Evolutionary conservation across 2,797 vertebrate genomes (phyloP), one percentile per base, ranked within the genome.

Genomic region (Pantherophis vulpinus): DNA sequence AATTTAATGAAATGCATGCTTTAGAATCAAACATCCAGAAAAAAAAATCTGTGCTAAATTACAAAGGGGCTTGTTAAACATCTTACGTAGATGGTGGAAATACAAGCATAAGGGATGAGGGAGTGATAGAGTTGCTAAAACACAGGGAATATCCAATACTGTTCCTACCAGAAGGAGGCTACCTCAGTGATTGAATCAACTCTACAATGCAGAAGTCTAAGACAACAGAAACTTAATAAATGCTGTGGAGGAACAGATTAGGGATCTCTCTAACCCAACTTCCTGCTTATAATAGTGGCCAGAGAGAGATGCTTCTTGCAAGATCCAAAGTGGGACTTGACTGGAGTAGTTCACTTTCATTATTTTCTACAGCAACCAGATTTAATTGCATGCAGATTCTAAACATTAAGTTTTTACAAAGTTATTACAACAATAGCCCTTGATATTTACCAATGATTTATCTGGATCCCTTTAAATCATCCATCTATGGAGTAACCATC

Each of bases 1-100:
- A 93, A 94, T 94, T 94, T 92, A 88, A 91, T 91, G 87, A 91
- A 94, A 94, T 93, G 16, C 54, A 90, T 61, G 60, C 74, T 90
- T 86, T 87, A 91, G 47, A 89, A 89, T 55, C 60, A 90, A 5
- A 37, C 66, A 66, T 23, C 74, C 61, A 92, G 29, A 60, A 74
- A 37, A 66, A 32, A 37, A 74, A 66, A 63, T 47, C 66, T 91
- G 47, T 55, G n/a, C 91, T 93, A 88, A 91, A 32, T 89, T 91
- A 91, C 25, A 91, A 93, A 87, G 87, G 70, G 59, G 51, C 12
- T 91, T 89, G 59, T 89, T 88, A 89, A 93, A 37, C 51, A 86
- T 54, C 18, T 91, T 56, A 32, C 37, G 12, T 58, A 63, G 70
- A 63, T 32, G 32, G 47, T 56, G 18, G 14, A 91, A 93, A 47